These are phyloP conservation scores for Trachymyrmex septentrionalis DNA, from an alignment of 1,140 invertebrate genomes.

Conservation along the genomic window DNA sequence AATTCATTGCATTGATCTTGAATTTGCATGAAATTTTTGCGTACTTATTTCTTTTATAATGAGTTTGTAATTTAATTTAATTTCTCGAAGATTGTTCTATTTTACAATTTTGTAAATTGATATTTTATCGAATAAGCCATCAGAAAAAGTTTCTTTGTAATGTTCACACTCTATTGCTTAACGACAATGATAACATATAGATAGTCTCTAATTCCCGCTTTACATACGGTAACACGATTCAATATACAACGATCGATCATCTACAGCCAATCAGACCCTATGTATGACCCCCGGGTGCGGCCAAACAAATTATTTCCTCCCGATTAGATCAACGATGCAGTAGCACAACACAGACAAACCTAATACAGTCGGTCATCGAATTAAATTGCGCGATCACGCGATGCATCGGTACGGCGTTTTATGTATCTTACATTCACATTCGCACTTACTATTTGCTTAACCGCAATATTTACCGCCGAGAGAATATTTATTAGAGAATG, in stretches of 20 bases:
- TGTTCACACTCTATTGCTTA: slow-evolving; percentile 29
- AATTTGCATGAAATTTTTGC: background rate
- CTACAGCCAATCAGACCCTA: slow-evolving; percentile 74
- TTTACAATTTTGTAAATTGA: background rate
- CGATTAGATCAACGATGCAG: slow-evolving; percentile 74
- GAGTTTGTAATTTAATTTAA: background rate
- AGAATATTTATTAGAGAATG: slow-evolving; percentile 21
- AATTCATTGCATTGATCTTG: background rate
- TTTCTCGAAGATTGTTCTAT: background rate
- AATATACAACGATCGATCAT: slow-evolving; percentile 77
- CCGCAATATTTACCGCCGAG: background rate
- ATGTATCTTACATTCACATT: slow-evolving; percentile 27
- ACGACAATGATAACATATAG: slow-evolving; percentile 55
- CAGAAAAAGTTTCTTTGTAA: slow-evolving; percentile 5
- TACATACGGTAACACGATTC: slow-evolving; percentile 11
- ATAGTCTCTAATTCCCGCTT: slow-evolving; percentile 55
- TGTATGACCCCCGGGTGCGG: slow-evolving; percentile 65
- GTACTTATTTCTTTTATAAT: background rate
- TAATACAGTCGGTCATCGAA: slow-evolving; percentile 55
- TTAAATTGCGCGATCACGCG: slow-evolving; percentile 66
- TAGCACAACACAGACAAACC: slow-evolving; percentile 23
- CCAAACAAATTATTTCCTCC: slow-evolving; percentile 83
- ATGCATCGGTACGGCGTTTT: slow-evolving; percentile 5
- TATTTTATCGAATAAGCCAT: background rate
- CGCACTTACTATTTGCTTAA: slow-evolving; percentile 47